Percentiles rank a stretch among this genome's conserved stretches.
Evolutionary conservation across 2,888 invertebrate species (phyloP).

Genomic region (Drosophila pegasa): DNA sequence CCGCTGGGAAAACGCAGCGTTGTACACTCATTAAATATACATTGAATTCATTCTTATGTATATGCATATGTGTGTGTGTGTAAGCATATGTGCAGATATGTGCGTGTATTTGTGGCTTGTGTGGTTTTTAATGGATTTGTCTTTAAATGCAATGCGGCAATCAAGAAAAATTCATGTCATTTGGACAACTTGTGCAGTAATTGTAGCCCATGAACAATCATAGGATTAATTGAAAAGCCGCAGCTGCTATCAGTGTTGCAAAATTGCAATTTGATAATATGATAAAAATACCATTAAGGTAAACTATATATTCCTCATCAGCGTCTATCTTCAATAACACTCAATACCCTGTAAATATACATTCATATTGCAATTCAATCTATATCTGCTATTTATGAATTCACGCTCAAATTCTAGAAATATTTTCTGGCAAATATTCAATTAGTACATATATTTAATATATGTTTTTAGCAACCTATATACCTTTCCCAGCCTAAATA

Average conservation of each 20-base stretch:
- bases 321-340: too few relatives aligned
- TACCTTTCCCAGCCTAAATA: background rate
- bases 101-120: conserved; percentile 11
- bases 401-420: too few relatives aligned
- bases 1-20: conserved; percentile 59
- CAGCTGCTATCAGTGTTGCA: background rate
- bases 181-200: background rate
- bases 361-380: too few relatives aligned
- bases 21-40: conserved; percentile 61
- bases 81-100: conserved; percentile 6
- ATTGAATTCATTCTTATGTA: conserved; percentile 45
- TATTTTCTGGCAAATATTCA: background rate
- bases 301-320: too few relatives aligned
- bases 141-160: conserved; percentile 4
- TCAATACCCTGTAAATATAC: background rate
- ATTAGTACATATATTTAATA: too few relatives aligned
- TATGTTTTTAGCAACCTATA: background rate
- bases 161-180: background rate
- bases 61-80: conserved; percentile 15
- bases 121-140: conserved; percentile 37
- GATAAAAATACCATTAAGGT: too few relatives aligned
- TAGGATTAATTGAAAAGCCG: background rate
- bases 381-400: too few relatives aligned
- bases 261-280: too few relatives aligned
- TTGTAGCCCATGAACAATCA: background rate